These are phyloP conservation scores for Acarapis woodi DNA, from an alignment of 1,140 invertebrate species.

Conservation along the genomic window DNA sequence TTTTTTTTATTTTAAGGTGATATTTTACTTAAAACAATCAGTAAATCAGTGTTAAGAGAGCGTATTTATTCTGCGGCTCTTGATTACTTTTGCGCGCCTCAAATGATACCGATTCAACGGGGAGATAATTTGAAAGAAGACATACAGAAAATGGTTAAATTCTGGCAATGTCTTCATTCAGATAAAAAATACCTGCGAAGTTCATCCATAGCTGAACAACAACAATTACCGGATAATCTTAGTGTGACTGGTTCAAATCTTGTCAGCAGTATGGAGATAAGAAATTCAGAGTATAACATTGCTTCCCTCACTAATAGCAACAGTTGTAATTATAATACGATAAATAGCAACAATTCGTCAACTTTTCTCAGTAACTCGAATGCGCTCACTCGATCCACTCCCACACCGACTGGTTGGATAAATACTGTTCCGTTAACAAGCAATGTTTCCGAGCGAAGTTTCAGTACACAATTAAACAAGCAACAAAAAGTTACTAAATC, in stretches of 20 bases:
- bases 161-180: constrained; percentile 82
- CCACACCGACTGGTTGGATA: constrained; percentile 54
- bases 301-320: no score
- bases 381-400: constrained; percentile 11
- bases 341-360: no score
- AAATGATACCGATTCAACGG: constrained; percentile 49
- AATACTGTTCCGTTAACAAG: constrained; percentile 46
- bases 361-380: no score
- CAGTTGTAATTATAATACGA: no score
- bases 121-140: constrained; percentile 50
- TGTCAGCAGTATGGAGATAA: no score
- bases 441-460: constrained; percentile 36
- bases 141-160: constrained; percentile 58
- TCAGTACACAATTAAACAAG: constrained; percentile 28
- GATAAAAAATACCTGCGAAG: constrained; percentile 86
- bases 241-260: no score
- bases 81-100: constrained; percentile 67
- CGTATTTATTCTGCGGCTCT: constrained; percentile 72
- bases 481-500: constrained; percentile 19
- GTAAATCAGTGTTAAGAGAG: constrained; percentile 70
- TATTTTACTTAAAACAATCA: constrained; percentile 39
- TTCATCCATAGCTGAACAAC: constrained; percentile 11
- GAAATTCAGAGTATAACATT: no score
- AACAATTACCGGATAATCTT: no score
- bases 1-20: no score